Evolutionary conservation across 2,797 vertebrate genomes (phyloP).

Genomic region (Salarias fasciatus): DNA sequence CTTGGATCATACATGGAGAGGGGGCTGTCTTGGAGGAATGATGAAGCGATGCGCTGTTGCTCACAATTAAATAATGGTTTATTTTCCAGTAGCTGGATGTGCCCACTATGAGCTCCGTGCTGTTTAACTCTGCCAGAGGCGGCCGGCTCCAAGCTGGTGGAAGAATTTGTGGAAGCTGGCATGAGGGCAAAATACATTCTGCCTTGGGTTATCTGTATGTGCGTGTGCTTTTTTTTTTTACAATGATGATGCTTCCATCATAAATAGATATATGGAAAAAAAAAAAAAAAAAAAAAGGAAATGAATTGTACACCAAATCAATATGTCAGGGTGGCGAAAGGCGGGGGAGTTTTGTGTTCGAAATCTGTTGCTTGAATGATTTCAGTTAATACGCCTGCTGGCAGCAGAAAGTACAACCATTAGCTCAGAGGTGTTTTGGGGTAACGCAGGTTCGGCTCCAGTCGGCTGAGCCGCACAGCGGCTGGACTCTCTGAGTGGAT

Average conservation of each 20-base stretch:
- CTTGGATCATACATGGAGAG: slow-evolving; percentile 30
- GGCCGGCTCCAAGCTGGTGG: slow-evolving; percentile 18
- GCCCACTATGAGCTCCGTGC: slow-evolving; percentile 8
- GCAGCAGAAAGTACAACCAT: background rate
- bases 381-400: slow-evolving; percentile 1
- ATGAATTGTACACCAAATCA: slow-evolving; percentile 11
- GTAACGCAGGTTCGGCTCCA: background rate
- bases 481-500: slow-evolving; percentile 9
- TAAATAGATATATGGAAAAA: slow-evolving; percentile 15
- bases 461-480: slow-evolving; percentile 2
- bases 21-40: slow-evolving; percentile 38
- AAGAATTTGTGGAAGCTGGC: slow-evolving; percentile 30
- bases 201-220: slow-evolving; percentile 13
- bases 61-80: slow-evolving; percentile 58
- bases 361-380: slow-evolving; percentile 3
- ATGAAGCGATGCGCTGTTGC: slow-evolving; percentile 48
- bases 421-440: slow-evolving; percentile 6
- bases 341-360: background rate
- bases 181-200: slow-evolving; percentile 12
- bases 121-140: slow-evolving; percentile 14
- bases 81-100: slow-evolving; percentile 43
- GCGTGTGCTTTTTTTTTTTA: slow-evolving; percentile 31
- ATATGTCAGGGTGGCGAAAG: slow-evolving; percentile 8
- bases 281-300: background rate
- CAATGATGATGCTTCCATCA: slow-evolving; percentile 11